Conservation (phyloP, 1,140 invertebrate genomes). For the Holcopasites calliopsidis region DNA sequence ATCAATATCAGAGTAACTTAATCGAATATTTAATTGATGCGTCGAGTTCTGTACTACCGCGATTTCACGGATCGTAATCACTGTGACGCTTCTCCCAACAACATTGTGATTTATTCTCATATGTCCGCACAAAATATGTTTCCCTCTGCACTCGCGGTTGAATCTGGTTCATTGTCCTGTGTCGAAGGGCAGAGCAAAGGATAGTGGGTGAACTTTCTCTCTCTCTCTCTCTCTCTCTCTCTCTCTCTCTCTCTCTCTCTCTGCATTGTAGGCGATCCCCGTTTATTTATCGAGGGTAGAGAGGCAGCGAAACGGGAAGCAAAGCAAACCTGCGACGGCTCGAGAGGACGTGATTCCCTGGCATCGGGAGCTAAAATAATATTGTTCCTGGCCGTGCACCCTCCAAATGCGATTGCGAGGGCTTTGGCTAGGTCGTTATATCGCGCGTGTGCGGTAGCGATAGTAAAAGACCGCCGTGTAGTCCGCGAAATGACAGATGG, state of each 20-base stretch:
- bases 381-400: slow-evolving; percentile 67
- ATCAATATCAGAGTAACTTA: no score
- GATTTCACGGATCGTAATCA: neutral
- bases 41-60: neutral
- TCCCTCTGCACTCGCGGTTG: slow-evolving; percentile 2
- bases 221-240: no score
- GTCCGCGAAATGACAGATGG: slow-evolving; percentile 58
- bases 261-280: slow-evolving; percentile 37
- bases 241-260: no score
- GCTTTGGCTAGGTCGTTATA: slow-evolving; percentile 29
- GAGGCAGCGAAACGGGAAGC: slow-evolving; percentile 36
- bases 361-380: slow-evolving; percentile 70
- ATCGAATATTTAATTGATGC: no score
- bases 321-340: slow-evolving; percentile 56
- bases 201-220: no score
- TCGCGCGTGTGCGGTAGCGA: slow-evolving; percentile 28
- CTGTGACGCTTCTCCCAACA: neutral
- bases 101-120: slow-evolving; percentile 7
- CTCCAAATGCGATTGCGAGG: slow-evolving; percentile 57
- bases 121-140: slow-evolving; percentile 2
- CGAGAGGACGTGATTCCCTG: slow-evolving; percentile 51
- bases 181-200: slow-evolving; percentile 14
- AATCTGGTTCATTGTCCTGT: slow-evolving; percentile 40
- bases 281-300: slow-evolving; percentile 58
- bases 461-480: slow-evolving; percentile 26